These are phyloP conservation scores for Myxocyprinus asiaticus DNA, from an alignment of 2,113 vertebrate genomes.

Conservation along the genomic window DNA sequence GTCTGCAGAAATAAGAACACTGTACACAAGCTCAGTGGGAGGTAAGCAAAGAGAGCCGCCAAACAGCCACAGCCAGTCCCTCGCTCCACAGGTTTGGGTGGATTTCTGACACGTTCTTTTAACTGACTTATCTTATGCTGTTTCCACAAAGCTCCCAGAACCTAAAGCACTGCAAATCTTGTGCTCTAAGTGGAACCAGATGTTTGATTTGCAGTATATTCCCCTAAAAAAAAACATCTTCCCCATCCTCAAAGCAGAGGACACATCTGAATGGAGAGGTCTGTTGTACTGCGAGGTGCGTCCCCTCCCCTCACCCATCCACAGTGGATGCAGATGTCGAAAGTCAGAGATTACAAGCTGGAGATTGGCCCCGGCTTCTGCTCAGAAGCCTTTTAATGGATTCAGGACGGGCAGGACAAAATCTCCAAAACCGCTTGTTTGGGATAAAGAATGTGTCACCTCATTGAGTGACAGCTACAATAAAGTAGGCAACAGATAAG, in stretches of 20 bases:
- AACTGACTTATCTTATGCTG: conserved; percentile 68
- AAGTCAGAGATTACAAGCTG: conserved; percentile 17
- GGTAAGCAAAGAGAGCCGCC: background rate
- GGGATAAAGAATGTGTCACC: background rate
- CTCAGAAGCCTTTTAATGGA: conserved; percentile 4
- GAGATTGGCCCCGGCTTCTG: conserved; percentile 1
- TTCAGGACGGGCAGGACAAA: background rate
- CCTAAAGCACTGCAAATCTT: conserved; percentile 67
- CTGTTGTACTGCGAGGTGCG: conserved; percentile 12
- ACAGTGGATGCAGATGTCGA: conserved; percentile 66
- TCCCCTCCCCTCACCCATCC: conserved; percentile 4
- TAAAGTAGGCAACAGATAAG: background rate
- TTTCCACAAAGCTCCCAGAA: conserved; percentile 64
- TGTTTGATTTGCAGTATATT: conserved; percentile 63
- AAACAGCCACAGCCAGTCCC: conserved; percentile 26
- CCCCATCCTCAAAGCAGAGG: conserved; percentile 47
- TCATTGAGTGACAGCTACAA: background rate
- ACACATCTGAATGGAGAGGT: conserved; percentile 53
- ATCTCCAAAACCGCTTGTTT: background rate
- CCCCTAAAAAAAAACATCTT: conserved; percentile 38
- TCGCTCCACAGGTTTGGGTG: conserved; percentile 57
- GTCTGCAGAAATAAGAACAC: background rate
- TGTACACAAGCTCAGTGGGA: conserved; percentile 25
- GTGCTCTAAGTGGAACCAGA: conserved; percentile 69
- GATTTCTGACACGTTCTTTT: conserved; percentile 71